Conservation (phyloP, 2,888 invertebrate species). For the Torymus texanus region DNA sequence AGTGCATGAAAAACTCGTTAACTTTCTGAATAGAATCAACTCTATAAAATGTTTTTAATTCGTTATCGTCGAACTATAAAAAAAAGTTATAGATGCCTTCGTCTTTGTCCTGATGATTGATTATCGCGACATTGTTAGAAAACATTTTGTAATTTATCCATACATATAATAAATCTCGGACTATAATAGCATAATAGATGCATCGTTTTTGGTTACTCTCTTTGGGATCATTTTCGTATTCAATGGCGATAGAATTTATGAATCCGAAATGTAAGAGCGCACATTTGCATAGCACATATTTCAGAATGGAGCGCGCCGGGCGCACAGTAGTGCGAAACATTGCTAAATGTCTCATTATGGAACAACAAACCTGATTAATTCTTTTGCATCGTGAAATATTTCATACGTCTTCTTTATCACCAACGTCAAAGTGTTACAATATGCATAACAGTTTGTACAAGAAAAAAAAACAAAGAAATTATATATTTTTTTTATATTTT, state of each 20-base stretch:
- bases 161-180: conserved; percentile 21
- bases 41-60: conserved; percentile 19
- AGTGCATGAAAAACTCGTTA: conserved; percentile 5
- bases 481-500: too few species aligned
- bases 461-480: too few species aligned
- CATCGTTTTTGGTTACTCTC: conserved; percentile 27
- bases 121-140: conserved; percentile 31
- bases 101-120: conserved; percentile 16
- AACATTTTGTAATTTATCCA: conserved; percentile 31
- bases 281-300: conserved; percentile 9
- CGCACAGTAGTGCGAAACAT: conserved; percentile 22
- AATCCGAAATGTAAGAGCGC: conserved; percentile 13
- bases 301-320: background rate
- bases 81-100: conserved; percentile 20
- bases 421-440: too few species aligned
- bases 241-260: conserved; percentile 32
- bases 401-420: background rate
- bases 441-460: too few species aligned
- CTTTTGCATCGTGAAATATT: background rate
- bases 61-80: conserved; percentile 14
- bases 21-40: background rate
- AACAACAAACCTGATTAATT: background rate
- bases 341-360: background rate
- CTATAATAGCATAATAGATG: conserved; percentile 24
- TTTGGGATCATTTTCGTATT: conserved; percentile 25